A percentile compares a stretch with the other conserved stretches of the same genome.
These are phyloP conservation scores for Chironomus striatipennis DNA, from an alignment of 1,140 invertebrate genomes.

Conservation along the genomic window DNA sequence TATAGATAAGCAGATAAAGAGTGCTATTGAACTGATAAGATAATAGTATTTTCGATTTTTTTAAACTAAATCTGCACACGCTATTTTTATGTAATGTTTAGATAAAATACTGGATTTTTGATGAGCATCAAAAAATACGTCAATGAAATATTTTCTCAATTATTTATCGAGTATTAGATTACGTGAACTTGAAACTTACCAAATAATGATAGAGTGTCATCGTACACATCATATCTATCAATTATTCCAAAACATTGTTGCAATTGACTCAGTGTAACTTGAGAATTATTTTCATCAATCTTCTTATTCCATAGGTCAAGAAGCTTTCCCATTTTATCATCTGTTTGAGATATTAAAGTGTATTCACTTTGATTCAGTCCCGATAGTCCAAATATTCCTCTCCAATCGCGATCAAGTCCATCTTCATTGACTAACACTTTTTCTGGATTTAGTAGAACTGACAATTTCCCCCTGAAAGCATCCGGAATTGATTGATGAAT, in stretches of 20 bases:
- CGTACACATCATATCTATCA: slow-evolving; percentile 57
- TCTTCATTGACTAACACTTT: slow-evolving; percentile 50
- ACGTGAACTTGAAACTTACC: slow-evolving; percentile 39
- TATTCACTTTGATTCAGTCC: slow-evolving; percentile 38
- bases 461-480: slow-evolving; percentile 37
- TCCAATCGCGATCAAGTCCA: slow-evolving; percentile 55
- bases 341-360: slow-evolving; percentile 38
- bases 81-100: too few species aligned
- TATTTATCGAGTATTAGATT: too few species aligned
- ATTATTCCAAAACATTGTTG: slow-evolving; percentile 46
- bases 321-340: slow-evolving; percentile 46
- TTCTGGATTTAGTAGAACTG: slow-evolving; percentile 47
- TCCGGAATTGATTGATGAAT: too few species aligned
- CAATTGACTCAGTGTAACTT: slow-evolving; percentile 44
- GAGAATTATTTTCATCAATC: slow-evolving; percentile 30
- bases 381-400: slow-evolving; percentile 50
- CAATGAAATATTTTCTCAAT: too few species aligned
- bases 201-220: slow-evolving; percentile 48
- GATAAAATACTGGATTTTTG: too few species aligned
- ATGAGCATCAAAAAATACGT: too few species aligned
- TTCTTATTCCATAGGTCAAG: slow-evolving; percentile 43
- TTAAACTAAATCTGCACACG: too few species aligned
- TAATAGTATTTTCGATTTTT: too few species aligned
- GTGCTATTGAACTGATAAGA: too few species aligned
- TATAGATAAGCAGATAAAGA: too few species aligned